These are phyloP conservation scores for Drosophila greeni DNA, from an alignment of 2,888 invertebrate species.

Conservation along the genomic window DNA sequence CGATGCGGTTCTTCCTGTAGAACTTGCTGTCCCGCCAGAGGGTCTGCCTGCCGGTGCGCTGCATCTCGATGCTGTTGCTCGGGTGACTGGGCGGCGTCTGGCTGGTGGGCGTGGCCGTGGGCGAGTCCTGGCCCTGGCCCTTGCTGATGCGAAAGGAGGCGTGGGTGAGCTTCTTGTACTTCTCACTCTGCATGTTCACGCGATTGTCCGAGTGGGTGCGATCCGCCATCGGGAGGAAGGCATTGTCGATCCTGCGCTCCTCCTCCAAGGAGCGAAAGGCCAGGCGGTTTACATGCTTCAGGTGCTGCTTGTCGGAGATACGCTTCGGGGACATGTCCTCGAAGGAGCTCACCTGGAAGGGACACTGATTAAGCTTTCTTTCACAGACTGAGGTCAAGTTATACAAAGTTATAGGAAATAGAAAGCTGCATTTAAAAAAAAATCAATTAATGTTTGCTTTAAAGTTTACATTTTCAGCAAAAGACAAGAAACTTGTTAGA, in stretches of 20 bases:
- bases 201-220: slow-evolving; percentile 78
- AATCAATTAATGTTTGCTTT: too few relatives aligned
- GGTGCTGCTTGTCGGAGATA: slow-evolving; percentile 68
- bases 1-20: slow-evolving; percentile 79
- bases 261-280: slow-evolving; percentile 79
- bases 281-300: slow-evolving; percentile 77
- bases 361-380: slow-evolving; percentile 28
- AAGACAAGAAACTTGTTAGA: neutral
- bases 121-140: slow-evolving; percentile 67
- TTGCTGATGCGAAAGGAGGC: slow-evolving; percentile 78
- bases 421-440: neutral
- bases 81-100: slow-evolving; percentile 31
- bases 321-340: slow-evolving; percentile 79
- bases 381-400: neutral
- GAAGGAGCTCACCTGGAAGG: slow-evolving; percentile 74
- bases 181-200: slow-evolving; percentile 77
- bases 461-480: too few relatives aligned
- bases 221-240: slow-evolving; percentile 78
- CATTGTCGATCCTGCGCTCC: slow-evolving; percentile 78
- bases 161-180: slow-evolving; percentile 78
- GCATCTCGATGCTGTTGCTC: slow-evolving; percentile 61
- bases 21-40: slow-evolving; percentile 79
- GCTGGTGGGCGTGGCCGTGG: slow-evolving; percentile 54
- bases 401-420: neutral
- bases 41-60: slow-evolving; percentile 75